Conservation (phyloP, 2,888 invertebrate genomes). For the Erebia epiphron region DNA sequence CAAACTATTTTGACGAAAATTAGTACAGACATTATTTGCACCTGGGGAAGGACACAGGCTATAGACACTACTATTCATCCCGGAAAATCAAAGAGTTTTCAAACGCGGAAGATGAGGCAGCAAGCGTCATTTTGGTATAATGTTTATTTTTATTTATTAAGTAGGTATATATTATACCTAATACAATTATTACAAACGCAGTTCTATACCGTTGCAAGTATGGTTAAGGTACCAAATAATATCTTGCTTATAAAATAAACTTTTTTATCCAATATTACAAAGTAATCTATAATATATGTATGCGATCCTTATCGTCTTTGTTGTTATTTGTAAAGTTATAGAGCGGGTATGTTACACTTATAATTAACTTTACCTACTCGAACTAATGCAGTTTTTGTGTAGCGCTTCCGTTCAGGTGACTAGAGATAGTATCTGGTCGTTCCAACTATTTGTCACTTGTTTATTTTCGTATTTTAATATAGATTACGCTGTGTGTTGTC, state of each 20-base stretch:
- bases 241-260: not conserved
- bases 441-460: slow-evolving; percentile 62
- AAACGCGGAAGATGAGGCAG: too few species aligned
- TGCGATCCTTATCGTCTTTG: slow-evolving; percentile 36
- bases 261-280: slow-evolving; percentile 4
- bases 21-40: too few species aligned
- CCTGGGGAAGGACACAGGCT: too few species aligned
- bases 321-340: slow-evolving; percentile 42
- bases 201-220: too few species aligned
- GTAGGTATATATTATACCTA: too few species aligned
- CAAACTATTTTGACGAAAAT: too few species aligned
- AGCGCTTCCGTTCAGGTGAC: slow-evolving; percentile 78
- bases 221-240: not conserved
- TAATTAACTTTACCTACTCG: slow-evolving; percentile 49
- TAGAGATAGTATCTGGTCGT: slow-evolving; percentile 64
- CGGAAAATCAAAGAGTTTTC: too few species aligned
- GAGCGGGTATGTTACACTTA: slow-evolving; percentile 42
- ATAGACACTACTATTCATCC: too few species aligned
- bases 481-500: not conserved
- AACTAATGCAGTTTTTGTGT: slow-evolving; percentile 80
- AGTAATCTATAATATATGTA: slow-evolving; percentile 16
- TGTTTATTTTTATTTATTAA: too few species aligned
- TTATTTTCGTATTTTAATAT: slow-evolving; percentile 29
- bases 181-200: too few species aligned
- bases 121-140: too few species aligned